Evolutionary conservation across 2,113 vertebrate species (phyloP).

Genomic region (Xiphophorus hellerii): DNA sequence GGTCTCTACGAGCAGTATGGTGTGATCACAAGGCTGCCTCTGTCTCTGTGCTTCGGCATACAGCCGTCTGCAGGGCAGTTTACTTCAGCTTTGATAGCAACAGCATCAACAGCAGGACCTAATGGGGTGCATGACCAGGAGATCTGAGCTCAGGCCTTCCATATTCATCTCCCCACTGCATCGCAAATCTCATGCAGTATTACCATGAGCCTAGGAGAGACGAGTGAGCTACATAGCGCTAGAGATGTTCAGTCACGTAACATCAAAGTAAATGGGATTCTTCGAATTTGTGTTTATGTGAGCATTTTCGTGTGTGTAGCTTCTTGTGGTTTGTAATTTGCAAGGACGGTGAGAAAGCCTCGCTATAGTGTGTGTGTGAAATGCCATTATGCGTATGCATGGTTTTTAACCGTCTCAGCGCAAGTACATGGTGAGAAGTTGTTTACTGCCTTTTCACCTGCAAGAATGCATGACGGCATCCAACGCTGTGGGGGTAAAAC

Average conservation of each 20-base stretch:
- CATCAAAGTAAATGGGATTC: conserved; percentile 77
- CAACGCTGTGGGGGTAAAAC: conserved; percentile 38
- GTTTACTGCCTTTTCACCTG: conserved; percentile 66
- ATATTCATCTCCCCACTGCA: conserved; percentile 76
- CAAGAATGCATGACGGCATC: conserved; percentile 67
- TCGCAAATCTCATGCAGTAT: conserved; percentile 78
- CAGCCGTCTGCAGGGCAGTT: conserved; percentile 68
- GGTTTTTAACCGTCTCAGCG: conserved; percentile 62
- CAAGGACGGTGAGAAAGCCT: conserved; percentile 43
- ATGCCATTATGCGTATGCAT: conserved; percentile 68
- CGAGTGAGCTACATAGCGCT: conserved; percentile 66
- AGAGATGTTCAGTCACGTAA: conserved; percentile 78
- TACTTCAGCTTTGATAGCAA: conserved; percentile 74
- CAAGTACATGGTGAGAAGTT: conserved; percentile 71
- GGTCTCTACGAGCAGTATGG: conserved; percentile 45
- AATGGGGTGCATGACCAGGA: conserved; percentile 77
- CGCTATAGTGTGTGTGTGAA: conserved; percentile 52
- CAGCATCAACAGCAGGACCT: conserved; percentile 71
- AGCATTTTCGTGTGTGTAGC: conserved; percentile 30
- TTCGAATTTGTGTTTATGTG: conserved; percentile 60
- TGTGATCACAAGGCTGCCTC: conserved; percentile 48
- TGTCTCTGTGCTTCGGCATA: conserved; percentile 72
- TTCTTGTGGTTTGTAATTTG: conserved; percentile 71
- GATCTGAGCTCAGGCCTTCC: conserved; percentile 74
- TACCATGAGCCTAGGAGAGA: conserved; percentile 71